Conservation (phyloP, 2,888 invertebrate genomes). For the Esperia sulphurella region DNA sequence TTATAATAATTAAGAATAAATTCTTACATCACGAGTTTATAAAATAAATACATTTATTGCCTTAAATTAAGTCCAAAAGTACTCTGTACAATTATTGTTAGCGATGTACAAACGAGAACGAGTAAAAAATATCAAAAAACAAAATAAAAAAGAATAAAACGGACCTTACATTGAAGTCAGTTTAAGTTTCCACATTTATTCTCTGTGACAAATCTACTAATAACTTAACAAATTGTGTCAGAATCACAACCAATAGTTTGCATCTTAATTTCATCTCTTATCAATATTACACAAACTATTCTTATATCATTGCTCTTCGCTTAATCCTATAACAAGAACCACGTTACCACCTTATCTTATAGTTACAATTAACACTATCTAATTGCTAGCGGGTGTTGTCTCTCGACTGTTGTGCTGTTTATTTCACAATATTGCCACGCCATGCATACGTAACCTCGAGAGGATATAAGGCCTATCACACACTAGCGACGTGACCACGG, state of each 20-base stretch:
- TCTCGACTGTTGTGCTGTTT: conserved; percentile 65
- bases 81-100: conserved; percentile 79
- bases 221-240: conserved; percentile 78
- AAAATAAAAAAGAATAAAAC: conserved; percentile 54
- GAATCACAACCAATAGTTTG: conserved; percentile 80
- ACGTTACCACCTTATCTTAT: conserved; percentile 71
- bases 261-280: conserved; percentile 76
- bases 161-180: conserved; percentile 64
- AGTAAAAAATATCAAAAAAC: conserved; percentile 69
- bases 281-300: conserved; percentile 77
- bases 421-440: conserved; percentile 45
- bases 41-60: conserved; percentile 80
- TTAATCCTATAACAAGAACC: conserved; percentile 76
- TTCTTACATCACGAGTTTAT: conserved; percentile 79
- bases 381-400: conserved; percentile 73
- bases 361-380: conserved; percentile 78
- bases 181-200: conserved; percentile 43
- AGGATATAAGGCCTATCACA: conserved; percentile 7
- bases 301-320: conserved; percentile 77
- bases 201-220: conserved; percentile 68
- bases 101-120: conserved; percentile 79
- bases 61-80: conserved; percentile 80
- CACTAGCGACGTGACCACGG: conserved; percentile 1
- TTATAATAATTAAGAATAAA: conserved; percentile 79
- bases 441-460: conserved; percentile 36